A percentile compares a stretch with the other conserved stretches of the same genome.
Conservation (phyloP, 2,797 vertebrate species). For the Menidia menidia region DNA sequence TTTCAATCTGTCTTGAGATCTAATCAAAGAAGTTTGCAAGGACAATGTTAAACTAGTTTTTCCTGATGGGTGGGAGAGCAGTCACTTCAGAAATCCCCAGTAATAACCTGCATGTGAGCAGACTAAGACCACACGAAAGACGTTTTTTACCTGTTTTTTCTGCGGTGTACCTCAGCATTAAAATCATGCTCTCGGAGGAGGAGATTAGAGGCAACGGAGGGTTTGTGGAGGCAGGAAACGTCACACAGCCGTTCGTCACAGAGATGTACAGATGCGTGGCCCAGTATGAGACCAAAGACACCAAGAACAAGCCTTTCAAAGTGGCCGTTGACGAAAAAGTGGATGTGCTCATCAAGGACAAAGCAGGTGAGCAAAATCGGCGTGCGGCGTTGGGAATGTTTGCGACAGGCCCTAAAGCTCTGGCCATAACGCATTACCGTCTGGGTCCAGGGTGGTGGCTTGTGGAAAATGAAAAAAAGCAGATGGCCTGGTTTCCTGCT, state of each 20-base stretch:
- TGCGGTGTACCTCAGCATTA: slow-evolving; percentile 73
- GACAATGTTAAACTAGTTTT: neutral
- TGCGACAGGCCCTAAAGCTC: no score
- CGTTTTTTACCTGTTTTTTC: neutral
- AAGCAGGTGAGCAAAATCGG: slow-evolving; percentile 82
- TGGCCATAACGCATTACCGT: neutral
- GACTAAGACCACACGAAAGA: neutral
- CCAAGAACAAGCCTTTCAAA: slow-evolving; percentile 85
- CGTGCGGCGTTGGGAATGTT: accelerated
- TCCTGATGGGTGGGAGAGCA: neutral
- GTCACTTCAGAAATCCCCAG: no score
- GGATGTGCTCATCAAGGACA: slow-evolving; percentile 90
- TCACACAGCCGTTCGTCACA: slow-evolving; percentile 83
- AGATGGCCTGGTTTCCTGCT: slow-evolving; percentile 93
- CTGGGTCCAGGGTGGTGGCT: slow-evolving; percentile 92
- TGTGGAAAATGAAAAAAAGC: slow-evolving; percentile 88
- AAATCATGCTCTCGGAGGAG: slow-evolving; percentile 86
- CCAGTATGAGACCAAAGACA: slow-evolving; percentile 88
- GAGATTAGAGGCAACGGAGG: slow-evolving; percentile 20
- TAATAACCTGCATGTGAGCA: neutral
- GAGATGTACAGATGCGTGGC: slow-evolving; percentile 87
- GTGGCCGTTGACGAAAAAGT: slow-evolving; percentile 80
- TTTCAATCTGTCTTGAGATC: neutral
- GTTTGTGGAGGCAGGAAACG: slow-evolving; percentile 19
- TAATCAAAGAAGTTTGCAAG: neutral